Evolutionary conservation across 2,888 invertebrate species (phyloP).

Genomic region (Ophioninae sp.): DNA sequence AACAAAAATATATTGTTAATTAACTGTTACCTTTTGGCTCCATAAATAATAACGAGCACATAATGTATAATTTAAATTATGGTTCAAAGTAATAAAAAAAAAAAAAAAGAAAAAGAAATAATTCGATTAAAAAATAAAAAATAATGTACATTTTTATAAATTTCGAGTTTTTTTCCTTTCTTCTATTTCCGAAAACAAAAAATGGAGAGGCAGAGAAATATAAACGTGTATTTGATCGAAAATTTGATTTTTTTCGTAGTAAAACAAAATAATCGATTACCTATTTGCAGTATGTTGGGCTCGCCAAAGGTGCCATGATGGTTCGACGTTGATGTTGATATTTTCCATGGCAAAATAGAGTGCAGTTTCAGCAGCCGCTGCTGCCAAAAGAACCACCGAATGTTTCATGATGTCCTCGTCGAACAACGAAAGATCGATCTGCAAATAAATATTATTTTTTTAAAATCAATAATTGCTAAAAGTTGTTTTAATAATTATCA

Average conservation of each 20-base stretch:
- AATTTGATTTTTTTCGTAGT: too few relatives aligned
- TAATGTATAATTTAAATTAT: not conserved
- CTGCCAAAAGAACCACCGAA: slow-evolving; percentile 64
- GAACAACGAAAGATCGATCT: slow-evolving; percentile 73
- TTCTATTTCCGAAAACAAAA: too few relatives aligned
- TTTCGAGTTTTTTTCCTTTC: too few relatives aligned
- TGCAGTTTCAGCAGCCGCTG: slow-evolving; percentile 65
- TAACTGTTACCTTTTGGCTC: not conserved
- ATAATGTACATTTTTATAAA: too few relatives aligned
- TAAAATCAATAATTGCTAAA: not conserved
- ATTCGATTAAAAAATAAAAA: too few relatives aligned
- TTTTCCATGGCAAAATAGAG: slow-evolving; percentile 63
- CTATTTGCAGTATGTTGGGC: slow-evolving; percentile 26
- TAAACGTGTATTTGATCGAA: too few relatives aligned
- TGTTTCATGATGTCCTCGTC: slow-evolving; percentile 64
- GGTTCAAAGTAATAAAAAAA: too few relatives aligned
- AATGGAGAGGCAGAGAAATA: too few relatives aligned
- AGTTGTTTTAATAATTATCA: too few relatives aligned
- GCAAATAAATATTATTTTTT: slow-evolving; percentile 12
- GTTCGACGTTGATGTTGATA: slow-evolving; percentile 13
- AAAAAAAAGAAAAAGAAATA: too few relatives aligned
- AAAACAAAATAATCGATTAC: not conserved
- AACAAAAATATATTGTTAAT: not conserved
- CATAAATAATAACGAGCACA: not conserved
- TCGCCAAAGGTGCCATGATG: slow-evolving; percentile 47